Evolutionary conservation across 1,140 invertebrate species (phyloP).

Genomic region (Bombus confusus): DNA sequence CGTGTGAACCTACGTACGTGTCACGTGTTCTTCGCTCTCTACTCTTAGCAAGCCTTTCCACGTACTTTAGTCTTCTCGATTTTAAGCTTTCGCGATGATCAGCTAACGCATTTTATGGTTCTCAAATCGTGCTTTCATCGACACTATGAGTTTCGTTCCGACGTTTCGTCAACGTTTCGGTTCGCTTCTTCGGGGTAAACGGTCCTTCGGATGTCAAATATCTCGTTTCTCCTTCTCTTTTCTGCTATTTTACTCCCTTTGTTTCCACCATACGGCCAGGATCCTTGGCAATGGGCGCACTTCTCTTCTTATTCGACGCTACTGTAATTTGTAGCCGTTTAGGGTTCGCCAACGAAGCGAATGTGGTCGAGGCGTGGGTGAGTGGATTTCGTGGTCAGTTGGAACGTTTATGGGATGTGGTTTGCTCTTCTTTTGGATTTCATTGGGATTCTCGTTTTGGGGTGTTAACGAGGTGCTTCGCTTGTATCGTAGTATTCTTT

Average conservation of each 20-base stretch:
- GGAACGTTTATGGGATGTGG: neutral
- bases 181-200: too few relatives aligned
- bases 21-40: constrained; percentile 16
- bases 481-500: too few relatives aligned
- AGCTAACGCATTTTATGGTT: too few relatives aligned
- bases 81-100: too few relatives aligned
- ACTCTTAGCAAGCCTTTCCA: neutral
- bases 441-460: neutral
- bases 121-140: too few relatives aligned
- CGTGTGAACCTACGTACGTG: neutral
- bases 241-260: neutral
- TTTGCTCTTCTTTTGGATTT: neutral
- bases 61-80: too few relatives aligned
- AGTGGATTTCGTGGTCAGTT: neutral
- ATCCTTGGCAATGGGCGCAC: neutral
- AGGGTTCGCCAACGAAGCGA: neutral
- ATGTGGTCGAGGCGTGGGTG: neutral
- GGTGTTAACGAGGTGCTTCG: too few relatives aligned
- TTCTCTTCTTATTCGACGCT: neutral
- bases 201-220: too few relatives aligned
- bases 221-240: too few relatives aligned
- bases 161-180: too few relatives aligned
- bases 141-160: too few relatives aligned
- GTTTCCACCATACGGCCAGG: neutral
- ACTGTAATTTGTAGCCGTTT: constrained; percentile 1